Conservation (phyloP, 2,113 vertebrate genomes). For the Stigmatopora nigra region DNA sequence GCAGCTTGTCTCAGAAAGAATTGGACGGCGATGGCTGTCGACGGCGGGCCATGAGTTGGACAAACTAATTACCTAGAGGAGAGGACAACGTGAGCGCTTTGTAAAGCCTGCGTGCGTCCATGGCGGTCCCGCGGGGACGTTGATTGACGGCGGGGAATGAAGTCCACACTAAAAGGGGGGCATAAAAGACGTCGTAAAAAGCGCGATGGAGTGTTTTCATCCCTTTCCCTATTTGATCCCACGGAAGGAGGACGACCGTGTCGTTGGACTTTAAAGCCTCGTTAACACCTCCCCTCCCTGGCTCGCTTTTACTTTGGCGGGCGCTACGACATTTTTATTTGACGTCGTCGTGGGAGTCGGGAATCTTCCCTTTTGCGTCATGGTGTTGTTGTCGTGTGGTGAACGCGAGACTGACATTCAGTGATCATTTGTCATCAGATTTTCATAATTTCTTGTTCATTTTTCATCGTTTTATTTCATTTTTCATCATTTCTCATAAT, state of each 20-base stretch:
- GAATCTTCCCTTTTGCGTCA: no score
- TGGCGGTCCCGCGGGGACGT: neutral
- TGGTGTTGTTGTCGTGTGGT: no score
- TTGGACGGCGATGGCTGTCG: no score
- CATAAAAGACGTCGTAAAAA: conserved; percentile 4
- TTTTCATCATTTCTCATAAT: no score
- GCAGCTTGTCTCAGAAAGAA: no score
- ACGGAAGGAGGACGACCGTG: neutral
- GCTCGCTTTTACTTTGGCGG: neutral
- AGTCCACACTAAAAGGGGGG: neutral
- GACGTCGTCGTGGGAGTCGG: neutral
- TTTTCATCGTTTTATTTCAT: no score
- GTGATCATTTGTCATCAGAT: no score
- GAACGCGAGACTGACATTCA: no score
- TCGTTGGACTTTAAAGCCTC: neutral
- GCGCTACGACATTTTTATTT: neutral
- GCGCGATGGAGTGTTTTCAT: conserved; percentile 5
- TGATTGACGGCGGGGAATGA: conserved; percentile 1
- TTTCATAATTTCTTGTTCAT: no score
- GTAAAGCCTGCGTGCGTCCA: neutral
- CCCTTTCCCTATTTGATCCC: neutral
- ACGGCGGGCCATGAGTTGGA: neutral
- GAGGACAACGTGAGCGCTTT: neutral
- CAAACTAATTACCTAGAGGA: neutral
- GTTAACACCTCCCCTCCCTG: neutral